Conservation (phyloP, 2,888 invertebrate genomes). For the Plutella xylostella region DNA sequence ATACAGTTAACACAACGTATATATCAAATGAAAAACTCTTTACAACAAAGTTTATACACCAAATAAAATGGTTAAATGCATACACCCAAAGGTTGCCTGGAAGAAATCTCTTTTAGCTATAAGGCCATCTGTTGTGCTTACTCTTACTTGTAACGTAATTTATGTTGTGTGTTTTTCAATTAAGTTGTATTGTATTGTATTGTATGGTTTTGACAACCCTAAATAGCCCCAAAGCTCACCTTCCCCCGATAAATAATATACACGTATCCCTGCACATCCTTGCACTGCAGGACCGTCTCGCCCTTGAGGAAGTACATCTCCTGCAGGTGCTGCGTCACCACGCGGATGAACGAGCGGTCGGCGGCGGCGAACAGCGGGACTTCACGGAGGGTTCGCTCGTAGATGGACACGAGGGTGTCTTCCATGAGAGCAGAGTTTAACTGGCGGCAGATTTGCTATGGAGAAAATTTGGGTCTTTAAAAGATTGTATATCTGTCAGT, state of each 20-base stretch:
- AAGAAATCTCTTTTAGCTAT: no score
- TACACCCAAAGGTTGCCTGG: no score
- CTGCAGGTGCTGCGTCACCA: slow-evolving; percentile 59
- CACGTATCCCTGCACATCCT: slow-evolving; percentile 56
- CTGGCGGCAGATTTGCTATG: slow-evolving; percentile 58
- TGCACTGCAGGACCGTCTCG: slow-evolving; percentile 56
- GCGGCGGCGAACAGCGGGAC: slow-evolving; percentile 66
- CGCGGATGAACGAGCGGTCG: slow-evolving; percentile 64
- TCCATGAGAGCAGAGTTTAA: slow-evolving; percentile 64
- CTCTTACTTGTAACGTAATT: no score
- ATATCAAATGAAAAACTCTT: no score
- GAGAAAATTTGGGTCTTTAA: neutral
- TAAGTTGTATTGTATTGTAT: no score
- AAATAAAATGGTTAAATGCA: no score
- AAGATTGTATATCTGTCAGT: no score
- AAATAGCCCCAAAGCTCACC: slow-evolving; percentile 27
- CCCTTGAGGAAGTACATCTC: slow-evolving; percentile 64
- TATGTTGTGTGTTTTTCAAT: no score
- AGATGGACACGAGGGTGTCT: slow-evolving; percentile 64
- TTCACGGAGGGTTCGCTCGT: slow-evolving; percentile 59
- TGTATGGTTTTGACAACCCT: no score
- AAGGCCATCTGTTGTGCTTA: no score
- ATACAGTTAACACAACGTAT: slow-evolving; percentile 6
- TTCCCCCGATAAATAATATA: slow-evolving; percentile 65
- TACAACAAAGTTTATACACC: no score